These are phyloP conservation scores for Actinemys pallida DNA, from an alignment of 2,113 vertebrate species.

Conservation along the genomic window DNA sequence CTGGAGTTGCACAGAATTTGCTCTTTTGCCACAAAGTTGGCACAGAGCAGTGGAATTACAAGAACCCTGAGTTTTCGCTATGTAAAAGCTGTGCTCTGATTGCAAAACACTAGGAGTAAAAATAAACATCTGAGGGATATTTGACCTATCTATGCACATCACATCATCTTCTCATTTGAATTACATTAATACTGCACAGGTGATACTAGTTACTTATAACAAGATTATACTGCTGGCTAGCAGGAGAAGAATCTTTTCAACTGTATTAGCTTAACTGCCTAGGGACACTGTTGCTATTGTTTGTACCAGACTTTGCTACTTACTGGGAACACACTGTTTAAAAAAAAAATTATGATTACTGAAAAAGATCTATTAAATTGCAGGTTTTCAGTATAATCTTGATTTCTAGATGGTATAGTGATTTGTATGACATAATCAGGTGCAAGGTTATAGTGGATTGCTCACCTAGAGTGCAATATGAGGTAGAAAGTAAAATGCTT, in stretches of 20 bases:
- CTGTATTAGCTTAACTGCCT: too few relatives aligned
- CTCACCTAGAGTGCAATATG: neutral
- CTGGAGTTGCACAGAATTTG: neutral
- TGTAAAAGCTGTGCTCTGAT: neutral
- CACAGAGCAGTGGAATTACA: neutral
- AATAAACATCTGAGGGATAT: neutral
- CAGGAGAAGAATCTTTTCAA: too few relatives aligned
- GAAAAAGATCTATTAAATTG: neutral
- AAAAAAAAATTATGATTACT: neutral
- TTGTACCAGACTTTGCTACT: too few relatives aligned
- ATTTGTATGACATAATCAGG: neutral
- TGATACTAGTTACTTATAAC: too few relatives aligned
- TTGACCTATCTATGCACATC: neutral
- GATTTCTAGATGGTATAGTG: neutral
- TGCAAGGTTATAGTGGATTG: neutral
- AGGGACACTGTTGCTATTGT: too few relatives aligned
- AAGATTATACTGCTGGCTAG: too few relatives aligned
- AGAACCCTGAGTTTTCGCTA: neutral
- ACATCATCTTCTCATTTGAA: neutral
- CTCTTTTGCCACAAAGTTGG: neutral
- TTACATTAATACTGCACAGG: neutral
- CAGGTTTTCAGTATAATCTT: neutral
- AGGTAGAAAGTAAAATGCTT: neutral
- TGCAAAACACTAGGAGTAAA: neutral
- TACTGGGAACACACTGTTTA: neutral